Conservation (phyloP, 2,797 vertebrate species). For the Megaceryle alcyon region DNA sequence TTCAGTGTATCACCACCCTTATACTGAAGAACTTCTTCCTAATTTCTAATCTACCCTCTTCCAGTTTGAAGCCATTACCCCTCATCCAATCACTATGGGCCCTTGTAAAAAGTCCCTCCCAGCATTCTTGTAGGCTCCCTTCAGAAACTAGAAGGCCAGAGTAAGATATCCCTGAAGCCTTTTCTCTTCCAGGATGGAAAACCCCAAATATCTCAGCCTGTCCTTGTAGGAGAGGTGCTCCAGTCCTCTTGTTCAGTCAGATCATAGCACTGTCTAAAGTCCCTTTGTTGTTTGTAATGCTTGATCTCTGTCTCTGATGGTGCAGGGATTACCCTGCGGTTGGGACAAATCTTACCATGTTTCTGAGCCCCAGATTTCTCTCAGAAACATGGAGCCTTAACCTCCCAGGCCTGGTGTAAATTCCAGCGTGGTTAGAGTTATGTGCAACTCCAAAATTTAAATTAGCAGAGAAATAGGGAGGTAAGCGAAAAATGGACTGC, state of each 20-base stretch:
- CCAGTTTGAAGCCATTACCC: no score
- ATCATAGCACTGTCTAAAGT: background rate
- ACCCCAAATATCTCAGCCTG: no score
- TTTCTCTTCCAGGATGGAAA: no score
- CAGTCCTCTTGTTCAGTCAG: background rate
- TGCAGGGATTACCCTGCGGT: background rate
- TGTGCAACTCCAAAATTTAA: accelerated
- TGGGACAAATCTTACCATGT: background rate
- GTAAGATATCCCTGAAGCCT: no score
- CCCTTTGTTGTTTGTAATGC: background rate
- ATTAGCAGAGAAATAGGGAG: background rate
- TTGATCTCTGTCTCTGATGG: background rate
- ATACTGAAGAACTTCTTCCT: no score
- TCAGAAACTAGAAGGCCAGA: no score
- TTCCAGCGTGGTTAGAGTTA: background rate
- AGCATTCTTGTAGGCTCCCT: no score
- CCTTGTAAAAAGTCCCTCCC: no score
- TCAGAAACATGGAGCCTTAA: background rate
- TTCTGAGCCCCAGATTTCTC: background rate
- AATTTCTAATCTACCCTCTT: no score
- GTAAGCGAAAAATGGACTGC: background rate
- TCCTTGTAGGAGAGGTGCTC: no score
- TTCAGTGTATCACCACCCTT: no score
- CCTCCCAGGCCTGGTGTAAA: background rate
- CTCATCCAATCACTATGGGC: no score